Evolutionary conservation across 2,888 invertebrate genomes (phyloP).

Genomic region (Pollenia angustigena): DNA sequence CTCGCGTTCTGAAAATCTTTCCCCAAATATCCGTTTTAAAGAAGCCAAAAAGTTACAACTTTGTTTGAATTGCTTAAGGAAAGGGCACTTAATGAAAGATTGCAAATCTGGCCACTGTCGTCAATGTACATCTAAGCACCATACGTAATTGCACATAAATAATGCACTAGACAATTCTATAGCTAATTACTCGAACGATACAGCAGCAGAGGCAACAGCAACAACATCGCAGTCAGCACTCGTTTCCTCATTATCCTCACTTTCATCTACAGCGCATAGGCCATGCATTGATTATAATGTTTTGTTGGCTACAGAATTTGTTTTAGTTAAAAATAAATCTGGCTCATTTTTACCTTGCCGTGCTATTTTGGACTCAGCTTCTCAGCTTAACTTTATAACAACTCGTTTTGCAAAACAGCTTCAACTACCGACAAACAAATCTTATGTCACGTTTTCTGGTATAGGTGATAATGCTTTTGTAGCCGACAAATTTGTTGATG

Average conservation of each 20-base stretch:
- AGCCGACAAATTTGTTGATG: slow-evolving; percentile 40
- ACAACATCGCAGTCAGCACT: neutral
- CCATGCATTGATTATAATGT: neutral
- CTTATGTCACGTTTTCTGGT: slow-evolving; percentile 41
- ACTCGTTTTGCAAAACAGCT: slow-evolving; percentile 50
- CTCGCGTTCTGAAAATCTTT: slow-evolving; percentile 30
- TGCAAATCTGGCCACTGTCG: slow-evolving; percentile 46
- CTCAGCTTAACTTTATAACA: slow-evolving; percentile 40
- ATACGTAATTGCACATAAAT: slow-evolving; percentile 39
- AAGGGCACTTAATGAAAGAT: slow-evolving; percentile 42
- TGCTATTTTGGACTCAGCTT: slow-evolving; percentile 40
- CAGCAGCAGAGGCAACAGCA: neutral
- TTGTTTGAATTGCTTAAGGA: slow-evolving; percentile 62
- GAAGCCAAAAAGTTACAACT: slow-evolving; percentile 47
- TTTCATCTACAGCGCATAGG: neutral
- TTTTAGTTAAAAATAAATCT: slow-evolving; percentile 64
- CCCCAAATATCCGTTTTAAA: slow-evolving; percentile 33
- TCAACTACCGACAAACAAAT: slow-evolving; percentile 29
- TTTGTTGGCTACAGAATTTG: slow-evolving; percentile 48
- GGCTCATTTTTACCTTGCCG: slow-evolving; percentile 50
- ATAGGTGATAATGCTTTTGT: slow-evolving; percentile 53
- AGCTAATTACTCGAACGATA: neutral
- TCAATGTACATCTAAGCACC: slow-evolving; percentile 41
- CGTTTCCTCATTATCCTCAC: neutral
- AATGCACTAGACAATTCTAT: neutral